Evolutionary conservation across 1,140 invertebrate species (phyloP).

Genomic region (Anagrus nilaparvatae): DNA sequence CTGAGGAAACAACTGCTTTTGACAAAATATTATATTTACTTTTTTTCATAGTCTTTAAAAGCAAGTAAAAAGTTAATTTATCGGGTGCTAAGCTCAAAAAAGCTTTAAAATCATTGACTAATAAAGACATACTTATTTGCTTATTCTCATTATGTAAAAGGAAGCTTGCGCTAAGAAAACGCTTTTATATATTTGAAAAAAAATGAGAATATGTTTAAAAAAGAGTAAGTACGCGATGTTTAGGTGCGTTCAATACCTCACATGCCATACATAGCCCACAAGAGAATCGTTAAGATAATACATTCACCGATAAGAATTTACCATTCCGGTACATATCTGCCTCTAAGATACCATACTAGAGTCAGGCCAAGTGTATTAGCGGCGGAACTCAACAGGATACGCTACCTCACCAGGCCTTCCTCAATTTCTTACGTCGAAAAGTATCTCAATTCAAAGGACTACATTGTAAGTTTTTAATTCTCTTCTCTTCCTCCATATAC

Average conservation of each 20-base stretch:
- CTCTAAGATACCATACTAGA: conserved; percentile 45
- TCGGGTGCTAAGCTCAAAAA: no score
- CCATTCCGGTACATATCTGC: conserved; percentile 29
- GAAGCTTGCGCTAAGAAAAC: no score
- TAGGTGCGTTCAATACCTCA: conserved; percentile 37
- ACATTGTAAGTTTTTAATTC: conserved; percentile 54
- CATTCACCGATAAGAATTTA: conserved; percentile 35
- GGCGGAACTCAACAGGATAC: conserved; percentile 62
- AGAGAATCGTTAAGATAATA: conserved; percentile 46
- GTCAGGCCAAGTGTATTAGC: conserved; percentile 59
- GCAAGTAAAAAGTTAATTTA: no score
- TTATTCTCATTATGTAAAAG: no score
- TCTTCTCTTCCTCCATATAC: neutral
- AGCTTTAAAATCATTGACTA: no score
- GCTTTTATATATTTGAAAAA: no score
- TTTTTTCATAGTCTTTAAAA: no score
- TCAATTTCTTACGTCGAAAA: conserved; percentile 54
- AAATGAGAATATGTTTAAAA: conserved; percentile 17
- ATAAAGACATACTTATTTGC: no score
- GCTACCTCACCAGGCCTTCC: conserved; percentile 49
- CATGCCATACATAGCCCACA: conserved; percentile 53
- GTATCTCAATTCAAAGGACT: conserved; percentile 63
- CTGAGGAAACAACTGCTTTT: no score
- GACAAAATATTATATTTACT: no score
- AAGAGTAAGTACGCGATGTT: conserved; percentile 21